Base-by-base conservation (phyloP, 2,113 vertebrate species). In the Eulacestoma nigropectus region DNA sequence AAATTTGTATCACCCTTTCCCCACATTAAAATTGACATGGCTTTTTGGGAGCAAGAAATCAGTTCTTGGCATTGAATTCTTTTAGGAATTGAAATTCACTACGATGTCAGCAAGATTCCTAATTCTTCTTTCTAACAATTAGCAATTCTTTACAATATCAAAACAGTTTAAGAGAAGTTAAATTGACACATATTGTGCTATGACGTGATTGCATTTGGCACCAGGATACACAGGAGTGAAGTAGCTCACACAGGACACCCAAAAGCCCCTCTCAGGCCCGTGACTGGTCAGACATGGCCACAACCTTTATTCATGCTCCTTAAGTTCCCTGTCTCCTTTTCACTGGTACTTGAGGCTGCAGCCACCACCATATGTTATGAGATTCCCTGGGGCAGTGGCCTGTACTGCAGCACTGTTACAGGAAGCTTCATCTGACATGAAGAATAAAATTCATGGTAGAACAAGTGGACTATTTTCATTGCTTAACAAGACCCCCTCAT, bases 331-430 rank as follows among this genome's bases (percentile, higher is more conserved):
- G 8, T 23, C 35, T n/a, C 8, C 32, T 12, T 4, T 42, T 32
- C 52, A 16, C 4, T 29, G 42, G 44, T 57, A 42, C 16, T 72
- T 37, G 9, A 50, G 32, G 32, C 42, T 88, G 75, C 59, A 87
- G 42, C 22, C 47, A 35, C 44, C 9, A 22, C 1, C 82, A 9
- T 0, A 0, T n/a, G 11, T 33, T 20, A 11, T 0, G 7, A 25
- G 42, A 59, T 16, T 16, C 13, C 35, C 77, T 52, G 44, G 21
- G 25, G 65, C 16, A 9, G 17, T 35, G 47, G 1, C 23, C 42
- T 76, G 25, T 33, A 4, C 57, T 27, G 42, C 67, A 75, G 44
- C 16, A 13, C 19, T 57, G 7, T 1, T 14, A 56, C 21, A 57
- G 68, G 44, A 26, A 70, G 7, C 6, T 59, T 35, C 29, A 32